Evolutionary conservation across 2,888 invertebrate species (phyloP), one percentile per base, ranked within the genome.

Genomic region (Trichopria drosophilae): DNA sequence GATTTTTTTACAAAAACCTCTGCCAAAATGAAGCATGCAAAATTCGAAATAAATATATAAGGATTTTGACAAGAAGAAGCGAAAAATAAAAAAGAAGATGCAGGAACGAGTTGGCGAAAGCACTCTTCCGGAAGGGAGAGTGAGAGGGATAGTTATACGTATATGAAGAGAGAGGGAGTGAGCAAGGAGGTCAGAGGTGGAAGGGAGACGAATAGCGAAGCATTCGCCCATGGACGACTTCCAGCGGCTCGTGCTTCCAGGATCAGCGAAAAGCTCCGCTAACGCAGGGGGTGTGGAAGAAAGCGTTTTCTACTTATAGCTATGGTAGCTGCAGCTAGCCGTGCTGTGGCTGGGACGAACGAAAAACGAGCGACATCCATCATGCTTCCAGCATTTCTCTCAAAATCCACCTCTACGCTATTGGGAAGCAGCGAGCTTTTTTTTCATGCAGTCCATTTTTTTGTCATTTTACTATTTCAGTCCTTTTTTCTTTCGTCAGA

Each of bases 261-360:
- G 68, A 69, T 69, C 67, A 66, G 61, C 60, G 64, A 55, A 67
- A 69, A 70, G 67, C 67, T 61, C 59, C 63, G 63, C 65, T 65
- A 64, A 67, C 63, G 59, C 64, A 34, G 57, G 57, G 65, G 64
- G 66, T 65, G 66, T 63, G 64, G 62, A 59, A 57, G 59, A 59
- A 60, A 62, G 61, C 61, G 61, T 44, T 49, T 35, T 26, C 26
- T 26, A 26, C n/a, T 10, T 26, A 12, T 26, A 26, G 10, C 53
- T 53, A 51, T 52, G 46, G 55, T 51, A 43, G 49, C 46, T 46
- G 46, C 42, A 49, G 31, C 39, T 48, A 43, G 50, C 41, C 39
- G 49, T 18, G 29, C 36, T 52, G 54, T 52, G 45, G 61, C 43
- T 56, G 55, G 43, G 54, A 51, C 45, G 55, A 52, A 56, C 54